Conservation (phyloP, 1,140 invertebrate genomes). For the Neodiprion lecontei region DNA sequence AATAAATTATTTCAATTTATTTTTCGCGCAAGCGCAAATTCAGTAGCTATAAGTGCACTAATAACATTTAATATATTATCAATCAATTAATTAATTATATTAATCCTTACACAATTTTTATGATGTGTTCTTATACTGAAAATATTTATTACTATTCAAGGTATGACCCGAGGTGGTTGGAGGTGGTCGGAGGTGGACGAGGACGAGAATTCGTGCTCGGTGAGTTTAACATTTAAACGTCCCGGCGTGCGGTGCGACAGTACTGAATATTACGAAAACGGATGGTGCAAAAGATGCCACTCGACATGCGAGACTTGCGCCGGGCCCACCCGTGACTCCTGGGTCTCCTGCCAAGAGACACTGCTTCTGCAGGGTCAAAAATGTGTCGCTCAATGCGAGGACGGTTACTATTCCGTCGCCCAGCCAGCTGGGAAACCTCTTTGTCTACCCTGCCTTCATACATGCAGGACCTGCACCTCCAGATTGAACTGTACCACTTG, state of each 20-base stretch:
- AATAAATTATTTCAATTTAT: too few species aligned
- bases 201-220: too few species aligned
- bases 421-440: conserved; percentile 66
- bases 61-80: too few species aligned
- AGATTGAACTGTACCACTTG: conserved; percentile 81
- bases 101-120: too few species aligned
- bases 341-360: conserved; percentile 72
- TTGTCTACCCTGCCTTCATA: conserved; percentile 79
- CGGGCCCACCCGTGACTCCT: conserved; percentile 71
- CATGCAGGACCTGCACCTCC: conserved; percentile 78
- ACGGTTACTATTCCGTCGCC: conserved; percentile 68
- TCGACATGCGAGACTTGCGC: conserved; percentile 76
- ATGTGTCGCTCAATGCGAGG: conserved; percentile 77
- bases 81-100: too few species aligned
- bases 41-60: too few species aligned
- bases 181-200: too few species aligned
- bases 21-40: too few species aligned
- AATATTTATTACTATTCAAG: too few species aligned
- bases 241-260: conserved; percentile 69
- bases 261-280: conserved; percentile 73
- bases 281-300: conserved; percentile 74
- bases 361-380: conserved; percentile 70
- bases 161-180: too few species aligned
- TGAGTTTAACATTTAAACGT: conserved; percentile 37
- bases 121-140: too few species aligned